phyloP scores from a whole-genome alignment of 2,113 vertebrate genomes.

The Zosterops borbonicus region DNA sequence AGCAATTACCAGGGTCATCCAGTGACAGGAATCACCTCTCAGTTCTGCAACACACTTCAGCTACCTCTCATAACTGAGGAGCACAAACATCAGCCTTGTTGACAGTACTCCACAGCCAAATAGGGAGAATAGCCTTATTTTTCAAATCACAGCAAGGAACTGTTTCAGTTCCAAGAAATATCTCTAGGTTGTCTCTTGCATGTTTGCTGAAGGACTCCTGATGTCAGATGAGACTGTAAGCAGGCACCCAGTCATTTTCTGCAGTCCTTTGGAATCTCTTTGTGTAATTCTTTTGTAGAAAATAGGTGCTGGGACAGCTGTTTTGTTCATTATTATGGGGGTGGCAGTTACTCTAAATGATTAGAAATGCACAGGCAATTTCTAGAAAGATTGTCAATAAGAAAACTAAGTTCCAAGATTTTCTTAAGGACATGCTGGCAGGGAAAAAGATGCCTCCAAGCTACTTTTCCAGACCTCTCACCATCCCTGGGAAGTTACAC shows the following conservation, averaged over 20 bases:
- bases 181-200: neutral
- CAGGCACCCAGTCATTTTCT: neutral
- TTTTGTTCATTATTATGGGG: neutral
- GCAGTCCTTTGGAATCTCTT: neutral
- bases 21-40: neutral
- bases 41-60: neutral
- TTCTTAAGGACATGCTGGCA: neutral
- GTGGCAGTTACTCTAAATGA: neutral
- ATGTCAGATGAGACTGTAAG: neutral
- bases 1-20: neutral
- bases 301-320: neutral
- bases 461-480: neutral
- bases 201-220: neutral
- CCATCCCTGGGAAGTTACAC: neutral
- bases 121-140: neutral
- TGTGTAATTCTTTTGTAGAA: neutral
- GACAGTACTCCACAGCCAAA: neutral
- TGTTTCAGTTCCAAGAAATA: neutral
- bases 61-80: neutral
- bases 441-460: neutral
- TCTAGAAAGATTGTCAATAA: neutral
- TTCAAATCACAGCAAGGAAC: neutral
- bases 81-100: neutral
- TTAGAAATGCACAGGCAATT: neutral
- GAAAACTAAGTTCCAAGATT: neutral